A percentile compares a stretch with the other conserved stretches of the same genome.
phyloP scores from a whole-genome alignment of 2,797 vertebrate genomes.

The Hyperoplus lanceolatus region DNA sequence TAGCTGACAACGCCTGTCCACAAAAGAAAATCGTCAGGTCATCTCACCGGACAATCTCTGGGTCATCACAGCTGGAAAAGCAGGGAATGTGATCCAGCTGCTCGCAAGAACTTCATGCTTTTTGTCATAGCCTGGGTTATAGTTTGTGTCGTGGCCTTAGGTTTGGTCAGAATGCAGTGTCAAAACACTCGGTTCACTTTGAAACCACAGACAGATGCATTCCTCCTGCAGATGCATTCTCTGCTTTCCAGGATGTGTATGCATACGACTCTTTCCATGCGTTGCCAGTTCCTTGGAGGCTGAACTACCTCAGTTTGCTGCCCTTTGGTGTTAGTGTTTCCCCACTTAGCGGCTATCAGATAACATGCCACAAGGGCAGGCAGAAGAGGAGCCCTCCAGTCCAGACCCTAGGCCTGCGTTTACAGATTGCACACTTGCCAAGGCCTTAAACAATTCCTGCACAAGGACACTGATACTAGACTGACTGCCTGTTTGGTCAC shows the following conservation, averaged over 20 bases:
- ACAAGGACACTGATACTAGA: slow-evolving; percentile 9
- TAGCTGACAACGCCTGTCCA: slow-evolving; percentile 52
- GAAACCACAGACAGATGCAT: slow-evolving; percentile 42
- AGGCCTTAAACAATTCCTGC: slow-evolving; percentile 25
- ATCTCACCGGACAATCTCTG: slow-evolving; percentile 37
- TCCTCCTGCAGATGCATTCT: slow-evolving; percentile 47
- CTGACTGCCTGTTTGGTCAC: slow-evolving; percentile 7
- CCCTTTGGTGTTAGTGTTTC: slow-evolving; percentile 75
- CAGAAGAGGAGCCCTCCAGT: slow-evolving; percentile 40
- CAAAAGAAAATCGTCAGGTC: slow-evolving; percentile 22
- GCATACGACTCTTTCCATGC: slow-evolving; percentile 24
- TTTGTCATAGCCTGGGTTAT: slow-evolving; percentile 2
- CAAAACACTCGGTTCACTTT: slow-evolving; percentile 15
- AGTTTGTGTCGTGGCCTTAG: not conserved
- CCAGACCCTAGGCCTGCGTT: slow-evolving; percentile 23
- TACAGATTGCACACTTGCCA: slow-evolving; percentile 47
- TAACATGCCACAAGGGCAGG: slow-evolving; percentile 64
- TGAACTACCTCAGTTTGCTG: slow-evolving; percentile 26
- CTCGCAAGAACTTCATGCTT: not conserved
- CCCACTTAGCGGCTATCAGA: slow-evolving; percentile 79
- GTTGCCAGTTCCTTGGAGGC: slow-evolving; percentile 25
- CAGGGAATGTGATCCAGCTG: slow-evolving; percentile 1
- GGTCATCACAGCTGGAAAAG: slow-evolving; percentile 32
- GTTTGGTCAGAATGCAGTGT: slow-evolving; percentile 25
- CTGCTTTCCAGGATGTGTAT: slow-evolving; percentile 55